Base-by-base conservation (phyloP, 2,888 invertebrate species). In the Smittia aterrima region DNA sequence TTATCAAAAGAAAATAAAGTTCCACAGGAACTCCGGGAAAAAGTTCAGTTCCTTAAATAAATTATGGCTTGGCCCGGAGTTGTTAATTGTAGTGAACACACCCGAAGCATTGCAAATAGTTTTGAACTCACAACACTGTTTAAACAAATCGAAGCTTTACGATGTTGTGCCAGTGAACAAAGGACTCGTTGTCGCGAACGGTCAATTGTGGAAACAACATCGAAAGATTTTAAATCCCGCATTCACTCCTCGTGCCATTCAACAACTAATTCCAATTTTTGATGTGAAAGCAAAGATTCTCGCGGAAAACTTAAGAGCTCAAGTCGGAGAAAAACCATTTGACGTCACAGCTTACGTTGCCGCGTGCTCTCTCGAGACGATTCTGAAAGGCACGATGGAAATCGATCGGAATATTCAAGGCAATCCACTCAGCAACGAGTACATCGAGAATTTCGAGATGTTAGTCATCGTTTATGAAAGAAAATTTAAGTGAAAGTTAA, bases 261-360 rank as follows among this genome's bases (percentile, higher is more conserved):
- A 47, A 24, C 1, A 47, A 4, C n/a, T 47, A 6, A 41, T 67
- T 41, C 67, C 41, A 47, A 22, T 24, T n/a, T 67, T 67, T 24
- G 40, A 67, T 24, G 24, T 40, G 41, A 67, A 67, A 67, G 40
- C 67, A 41, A 24, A n/a, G 24, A 41, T 41, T 22, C 41, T 38
- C n/a, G 24, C 41, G 6, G 22, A 41, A 13, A 67, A 24, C 6
- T 47, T 41, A 1, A 9, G 18, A 7, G 16, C n/a, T 3, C 7
- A 24, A 11, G 25, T 16, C 16, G 67, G 41, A 4, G 18, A 7
- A 58, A 58, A 58, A 24, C n/a, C 40, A 20, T 67, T 67, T 16
- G 25, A 67, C 13, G 32, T 66, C 9, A 20, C 11, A 6, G 20
- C 16, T 11, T 67, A 67, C 40, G n/a, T 41, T 2, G 20, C 40